A percentile compares a stretch with the other conserved stretches of the same genome.
Conservation (phyloP, 2,797 vertebrate genomes). For the Typhlichthys eigenmanni region DNA sequence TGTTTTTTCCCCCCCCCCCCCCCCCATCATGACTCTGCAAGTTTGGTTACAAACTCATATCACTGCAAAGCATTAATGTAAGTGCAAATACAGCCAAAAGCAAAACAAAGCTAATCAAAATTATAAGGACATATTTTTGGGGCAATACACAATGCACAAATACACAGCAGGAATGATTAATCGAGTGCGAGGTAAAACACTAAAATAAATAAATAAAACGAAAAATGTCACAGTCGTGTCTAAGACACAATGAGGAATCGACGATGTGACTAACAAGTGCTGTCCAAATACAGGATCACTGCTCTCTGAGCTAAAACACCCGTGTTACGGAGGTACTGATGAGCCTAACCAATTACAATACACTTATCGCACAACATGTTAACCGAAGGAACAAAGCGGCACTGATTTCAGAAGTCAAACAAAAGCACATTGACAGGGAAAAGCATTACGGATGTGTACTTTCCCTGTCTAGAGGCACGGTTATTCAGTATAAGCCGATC, state of each 20-base stretch:
- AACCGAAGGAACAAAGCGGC: conserved; percentile 24
- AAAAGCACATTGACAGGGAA: conserved; percentile 23
- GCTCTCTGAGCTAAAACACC: not conserved
- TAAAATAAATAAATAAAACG: conserved; percentile 51
- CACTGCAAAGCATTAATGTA: too few species aligned
- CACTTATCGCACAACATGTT: conserved; percentile 28
- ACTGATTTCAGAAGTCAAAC: conserved; percentile 29
- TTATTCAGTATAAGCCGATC: conserved; percentile 21
- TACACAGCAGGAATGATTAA: conserved; percentile 39
- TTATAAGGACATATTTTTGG: too few species aligned
- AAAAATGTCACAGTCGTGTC: not conserved
- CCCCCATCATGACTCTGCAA: not conserved
- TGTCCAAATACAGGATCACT: not conserved
- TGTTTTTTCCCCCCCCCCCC: too few species aligned
- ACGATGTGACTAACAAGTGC: conserved; percentile 1
- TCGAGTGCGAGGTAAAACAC: conserved; percentile 29
- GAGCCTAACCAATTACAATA: conserved; percentile 27
- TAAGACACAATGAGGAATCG: conserved; percentile 13
- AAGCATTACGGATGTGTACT: conserved; percentile 16
- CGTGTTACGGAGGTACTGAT: conserved; percentile 16
- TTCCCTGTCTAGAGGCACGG: conserved; percentile 26
- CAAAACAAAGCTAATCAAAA: too few species aligned
- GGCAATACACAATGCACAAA: conserved; percentile 15
- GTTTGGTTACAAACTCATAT: too few species aligned
- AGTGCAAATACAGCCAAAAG: too few species aligned